Conservation (phyloP, 2,888 invertebrate genomes). For the Orthosia cruda region DNA sequence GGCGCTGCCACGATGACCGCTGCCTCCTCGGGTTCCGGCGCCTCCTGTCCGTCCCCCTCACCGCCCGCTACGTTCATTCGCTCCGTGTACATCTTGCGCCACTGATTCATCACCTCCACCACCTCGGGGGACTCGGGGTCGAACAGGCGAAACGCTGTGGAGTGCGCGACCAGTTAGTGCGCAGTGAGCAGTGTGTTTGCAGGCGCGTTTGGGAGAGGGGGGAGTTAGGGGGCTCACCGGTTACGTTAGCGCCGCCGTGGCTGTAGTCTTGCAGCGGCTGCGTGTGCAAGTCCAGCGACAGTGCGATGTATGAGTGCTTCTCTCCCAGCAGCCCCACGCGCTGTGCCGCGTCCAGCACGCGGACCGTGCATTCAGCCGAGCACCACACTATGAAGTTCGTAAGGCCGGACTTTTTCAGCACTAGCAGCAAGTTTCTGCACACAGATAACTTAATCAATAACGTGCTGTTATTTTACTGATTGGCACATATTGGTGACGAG, state of each 20-base stretch:
- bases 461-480: neutral
- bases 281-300: constrained; percentile 84
- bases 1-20: constrained; percentile 65
- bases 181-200: neutral
- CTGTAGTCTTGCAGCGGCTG: constrained; percentile 79
- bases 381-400: constrained; percentile 84
- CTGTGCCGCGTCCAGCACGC: constrained; percentile 87
- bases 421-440: constrained; percentile 80
- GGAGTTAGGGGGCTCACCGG: constrained; percentile 69
- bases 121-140: constrained; percentile 78
- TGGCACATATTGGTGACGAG: no score
- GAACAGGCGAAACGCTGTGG: constrained; percentile 80
- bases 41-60: constrained; percentile 29
- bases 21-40: constrained; percentile 44
- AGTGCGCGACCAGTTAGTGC: constrained; percentile 6
- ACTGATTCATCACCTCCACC: constrained; percentile 60
- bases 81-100: constrained; percentile 67
- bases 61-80: constrained; percentile 47
- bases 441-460: constrained; percentile 1
- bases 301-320: constrained; percentile 82
- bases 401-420: constrained; percentile 83
- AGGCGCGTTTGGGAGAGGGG: no score
- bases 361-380: constrained; percentile 78
- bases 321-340: constrained; percentile 85
- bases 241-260: constrained; percentile 87